Percentiles rank a stretch among this genome's conserved stretches.
These are phyloP conservation scores for Rapana venosa DNA, from an alignment of 2,888 invertebrate genomes.

Conservation along the genomic window DNA sequence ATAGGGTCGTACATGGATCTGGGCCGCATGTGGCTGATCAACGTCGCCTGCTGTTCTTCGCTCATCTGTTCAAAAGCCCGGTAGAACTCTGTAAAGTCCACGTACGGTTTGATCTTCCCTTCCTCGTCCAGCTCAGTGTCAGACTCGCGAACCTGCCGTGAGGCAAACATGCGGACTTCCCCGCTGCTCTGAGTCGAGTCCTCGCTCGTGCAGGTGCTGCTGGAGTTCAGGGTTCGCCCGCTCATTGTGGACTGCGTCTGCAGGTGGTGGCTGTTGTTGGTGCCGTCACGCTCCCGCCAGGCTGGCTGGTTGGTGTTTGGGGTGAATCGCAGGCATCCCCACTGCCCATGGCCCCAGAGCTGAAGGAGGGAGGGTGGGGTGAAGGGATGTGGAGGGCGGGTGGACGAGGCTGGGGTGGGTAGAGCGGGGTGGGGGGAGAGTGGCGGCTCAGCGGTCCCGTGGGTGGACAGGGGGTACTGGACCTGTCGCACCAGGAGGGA, in stretches of 20 bases:
- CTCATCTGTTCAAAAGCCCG: conserved; percentile 71
- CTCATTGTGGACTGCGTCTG: conserved; percentile 46
- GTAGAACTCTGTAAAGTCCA: conserved; percentile 87
- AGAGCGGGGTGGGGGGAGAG: conserved; percentile 47
- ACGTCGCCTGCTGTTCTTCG: conserved; percentile 66
- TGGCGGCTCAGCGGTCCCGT: conserved; percentile 53
- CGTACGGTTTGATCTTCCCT: conserved; percentile 87
- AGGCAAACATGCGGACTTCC: too few relatives aligned
- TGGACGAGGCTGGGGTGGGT: conserved; percentile 45
- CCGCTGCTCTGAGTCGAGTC: too few relatives aligned
- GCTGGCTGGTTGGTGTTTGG: conserved; percentile 49
- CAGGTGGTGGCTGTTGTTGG: conserved; percentile 48
- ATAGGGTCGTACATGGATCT: conserved; percentile 74
- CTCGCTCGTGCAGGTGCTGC: too few relatives aligned
- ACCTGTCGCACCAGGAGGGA: conserved; percentile 92
- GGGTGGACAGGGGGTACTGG: conserved; percentile 86
- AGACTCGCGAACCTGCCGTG: conserved; percentile 55
- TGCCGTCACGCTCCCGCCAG: conserved; percentile 28
- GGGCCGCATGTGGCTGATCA: conserved; percentile 71
- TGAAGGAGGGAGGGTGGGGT: conserved; percentile 30
- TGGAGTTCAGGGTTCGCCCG: conserved; percentile 49
- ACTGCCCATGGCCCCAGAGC: conserved; percentile 23
- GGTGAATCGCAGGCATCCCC: conserved; percentile 40
- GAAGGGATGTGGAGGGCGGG: conserved; percentile 50
- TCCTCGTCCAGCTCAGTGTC: conserved; percentile 82